A percentile compares a stretch with the other conserved stretches of the same genome.
phyloP scores from a whole-genome alignment of 1,140 invertebrate genomes.

The Psilanteris sp. region DNA sequence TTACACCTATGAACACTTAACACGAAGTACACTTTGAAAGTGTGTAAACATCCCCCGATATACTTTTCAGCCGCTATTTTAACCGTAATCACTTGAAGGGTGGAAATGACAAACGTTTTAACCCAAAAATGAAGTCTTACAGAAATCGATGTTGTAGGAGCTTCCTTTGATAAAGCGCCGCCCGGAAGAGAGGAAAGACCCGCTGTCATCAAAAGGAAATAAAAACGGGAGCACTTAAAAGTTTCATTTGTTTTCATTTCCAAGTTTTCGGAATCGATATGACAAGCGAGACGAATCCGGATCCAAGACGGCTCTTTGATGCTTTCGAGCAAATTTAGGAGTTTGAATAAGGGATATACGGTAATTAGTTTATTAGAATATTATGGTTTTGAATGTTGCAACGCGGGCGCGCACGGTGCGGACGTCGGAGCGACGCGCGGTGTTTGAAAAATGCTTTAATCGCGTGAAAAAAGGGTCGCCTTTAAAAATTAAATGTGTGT shows the following conservation, averaged over 20 bases:
- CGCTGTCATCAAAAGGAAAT: constrained; percentile 38
- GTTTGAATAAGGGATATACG: too few relatives aligned
- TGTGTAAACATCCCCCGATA: constrained; percentile 46
- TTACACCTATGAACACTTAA: constrained; percentile 56
- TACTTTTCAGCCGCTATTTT: constrained; percentile 29
- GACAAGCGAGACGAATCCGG: constrained; percentile 50
- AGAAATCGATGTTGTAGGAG: constrained; percentile 41
- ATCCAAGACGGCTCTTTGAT: too few relatives aligned
- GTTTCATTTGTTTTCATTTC: constrained; percentile 56
- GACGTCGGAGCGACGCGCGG: too few relatives aligned
- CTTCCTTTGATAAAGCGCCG: constrained; percentile 42
- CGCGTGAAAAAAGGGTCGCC: too few relatives aligned
- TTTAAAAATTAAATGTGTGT: too few relatives aligned
- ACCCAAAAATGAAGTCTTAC: constrained; percentile 53
- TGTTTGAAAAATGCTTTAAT: too few relatives aligned
- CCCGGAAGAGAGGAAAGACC: constrained; percentile 1
- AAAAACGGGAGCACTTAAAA: constrained; percentile 47
- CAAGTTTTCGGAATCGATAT: constrained; percentile 44
- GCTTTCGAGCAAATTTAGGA: too few relatives aligned
- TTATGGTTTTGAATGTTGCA: too few relatives aligned
- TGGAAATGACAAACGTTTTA: constrained; percentile 55
- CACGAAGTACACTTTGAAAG: constrained; percentile 34
- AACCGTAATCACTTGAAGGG: constrained; percentile 35
- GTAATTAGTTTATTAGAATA: too few relatives aligned
- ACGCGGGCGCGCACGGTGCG: too few relatives aligned